Percentiles rank a stretch among this genome's conserved stretches.
Evolutionary conservation across 1,140 invertebrate genomes (phyloP).

Genomic region (Diabrotica undecimpunctata): DNA sequence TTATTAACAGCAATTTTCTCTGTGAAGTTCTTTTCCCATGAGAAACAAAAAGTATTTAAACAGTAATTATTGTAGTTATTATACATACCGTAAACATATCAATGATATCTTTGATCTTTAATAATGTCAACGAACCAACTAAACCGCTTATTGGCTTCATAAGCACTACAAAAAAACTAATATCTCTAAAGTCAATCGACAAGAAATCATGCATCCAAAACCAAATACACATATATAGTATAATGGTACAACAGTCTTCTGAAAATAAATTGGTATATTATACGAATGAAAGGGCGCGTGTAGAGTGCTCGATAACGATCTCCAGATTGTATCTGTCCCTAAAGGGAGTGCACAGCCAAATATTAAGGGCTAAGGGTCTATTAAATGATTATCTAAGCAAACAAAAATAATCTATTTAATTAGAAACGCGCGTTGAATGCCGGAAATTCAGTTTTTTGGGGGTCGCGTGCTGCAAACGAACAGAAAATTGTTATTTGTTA

Average conservation of each 20-base stretch:
- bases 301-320: conserved; percentile 28
- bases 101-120: no score
- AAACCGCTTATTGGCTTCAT: no score
- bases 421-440: conserved; percentile 38
- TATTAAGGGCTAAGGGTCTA: conserved; percentile 41
- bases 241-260: conserved; percentile 6
- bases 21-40: no score
- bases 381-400: conserved; percentile 51
- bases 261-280: conserved; percentile 26
- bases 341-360: conserved; percentile 41
- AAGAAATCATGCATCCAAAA: not conserved
- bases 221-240: not conserved
- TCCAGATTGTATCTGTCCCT: conserved; percentile 36
- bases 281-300: conserved; percentile 31
- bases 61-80: no score
- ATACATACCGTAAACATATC: no score
- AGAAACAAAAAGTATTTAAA: no score
- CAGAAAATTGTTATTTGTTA: not conserved
- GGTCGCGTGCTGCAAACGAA: conserved; percentile 38
- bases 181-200: not conserved
- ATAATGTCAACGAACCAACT: no score
- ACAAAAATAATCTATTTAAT: conserved; percentile 51
- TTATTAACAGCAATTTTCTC: no score
- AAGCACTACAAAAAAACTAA: no score
- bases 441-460: conserved; percentile 43